Conservation (phyloP, 2,113 vertebrate species). For the Pristiophorus japonicus region DNA sequence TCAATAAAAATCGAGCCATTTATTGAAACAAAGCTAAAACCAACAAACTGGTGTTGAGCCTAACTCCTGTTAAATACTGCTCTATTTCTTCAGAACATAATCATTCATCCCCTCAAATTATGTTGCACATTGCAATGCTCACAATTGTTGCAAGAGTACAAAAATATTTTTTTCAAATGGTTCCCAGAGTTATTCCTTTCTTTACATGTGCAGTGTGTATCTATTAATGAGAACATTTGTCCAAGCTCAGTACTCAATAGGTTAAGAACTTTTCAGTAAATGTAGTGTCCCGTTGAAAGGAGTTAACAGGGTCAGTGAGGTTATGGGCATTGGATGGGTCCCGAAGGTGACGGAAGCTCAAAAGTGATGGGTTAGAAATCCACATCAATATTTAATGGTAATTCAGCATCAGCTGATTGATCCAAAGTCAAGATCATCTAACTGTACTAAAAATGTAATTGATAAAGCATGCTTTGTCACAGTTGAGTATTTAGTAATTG, state of each 20-base stretch:
- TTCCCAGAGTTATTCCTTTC: not conserved
- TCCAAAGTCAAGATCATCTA: not conserved
- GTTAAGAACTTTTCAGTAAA: not conserved
- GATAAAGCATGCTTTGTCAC: not conserved
- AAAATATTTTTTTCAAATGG: not conserved
- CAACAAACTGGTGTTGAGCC: not conserved
- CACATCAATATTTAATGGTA: not conserved
- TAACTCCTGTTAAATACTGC: not conserved
- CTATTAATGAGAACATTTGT: not conserved
- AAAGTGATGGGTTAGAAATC: constrained; percentile 7
- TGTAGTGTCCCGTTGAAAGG: not conserved
- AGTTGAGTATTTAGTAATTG: not conserved
- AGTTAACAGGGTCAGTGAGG: not conserved
- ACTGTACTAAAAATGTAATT: not conserved
- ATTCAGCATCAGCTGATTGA: not conserved
- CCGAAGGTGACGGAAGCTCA: not conserved
- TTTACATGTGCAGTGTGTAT: not conserved
- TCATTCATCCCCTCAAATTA: not conserved
- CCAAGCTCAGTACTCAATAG: not conserved
- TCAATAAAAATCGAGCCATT: not conserved
- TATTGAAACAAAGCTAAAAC: not conserved
- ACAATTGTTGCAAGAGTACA: not conserved
- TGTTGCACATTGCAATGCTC: not conserved
- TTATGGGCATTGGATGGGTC: not conserved
- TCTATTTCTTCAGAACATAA: not conserved